A percentile compares a stretch with the other conserved stretches of the same genome.
phyloP scores from a whole-genome alignment of 2,113 vertebrate genomes.

The Pelvicachromis taeniatus region DNA sequence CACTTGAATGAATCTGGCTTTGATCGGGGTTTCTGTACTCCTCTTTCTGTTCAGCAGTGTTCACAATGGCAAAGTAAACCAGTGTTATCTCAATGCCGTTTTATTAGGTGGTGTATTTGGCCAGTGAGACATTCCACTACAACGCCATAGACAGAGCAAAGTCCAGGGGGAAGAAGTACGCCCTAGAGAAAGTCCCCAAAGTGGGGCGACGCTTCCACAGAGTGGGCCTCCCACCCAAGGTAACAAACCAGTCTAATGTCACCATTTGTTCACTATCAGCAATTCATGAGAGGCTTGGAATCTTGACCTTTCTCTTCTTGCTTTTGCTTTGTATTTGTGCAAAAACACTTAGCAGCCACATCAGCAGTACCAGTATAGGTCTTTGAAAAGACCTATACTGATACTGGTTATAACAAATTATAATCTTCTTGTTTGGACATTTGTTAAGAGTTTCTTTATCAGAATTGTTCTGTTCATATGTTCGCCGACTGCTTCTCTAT shows the following conservation, averaged over 20 bases:
- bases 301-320: background rate
- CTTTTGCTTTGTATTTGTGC: background rate
- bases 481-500: background rate
- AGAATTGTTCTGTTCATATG: background rate
- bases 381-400: background rate
- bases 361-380: too few species aligned
- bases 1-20: background rate
- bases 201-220: constrained; percentile 94
- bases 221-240: constrained; percentile 96
- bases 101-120: constrained; percentile 87
- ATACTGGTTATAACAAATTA: background rate
- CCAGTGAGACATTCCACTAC: constrained; percentile 97
- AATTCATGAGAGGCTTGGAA: background rate
- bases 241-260: constrained; percentile 37
- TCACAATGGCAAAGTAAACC: background rate
- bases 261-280: background rate
- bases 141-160: constrained; percentile 94
- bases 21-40: background rate
- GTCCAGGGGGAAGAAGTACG: constrained; percentile 95
- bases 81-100: background rate
- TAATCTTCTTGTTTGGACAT: background rate
- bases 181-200: constrained; percentile 95
- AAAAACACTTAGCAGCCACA: background rate
- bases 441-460: background rate
- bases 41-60: background rate